Conservation (phyloP, 2,888 invertebrate species). For the Dicroscelio sp. region DNA sequence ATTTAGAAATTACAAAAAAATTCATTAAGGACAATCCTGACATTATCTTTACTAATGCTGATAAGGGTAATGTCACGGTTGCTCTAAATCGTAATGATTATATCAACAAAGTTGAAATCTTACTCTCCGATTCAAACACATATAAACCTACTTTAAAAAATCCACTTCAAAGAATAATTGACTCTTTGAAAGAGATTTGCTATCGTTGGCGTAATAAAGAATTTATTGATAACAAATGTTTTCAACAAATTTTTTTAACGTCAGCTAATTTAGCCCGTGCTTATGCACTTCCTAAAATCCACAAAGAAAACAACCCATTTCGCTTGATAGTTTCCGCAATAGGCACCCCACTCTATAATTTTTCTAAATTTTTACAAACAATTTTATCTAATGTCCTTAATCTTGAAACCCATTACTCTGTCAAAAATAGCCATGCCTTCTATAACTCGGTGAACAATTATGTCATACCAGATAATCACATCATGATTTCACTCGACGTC, state of each 20-base stretch:
- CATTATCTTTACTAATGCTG: neutral
- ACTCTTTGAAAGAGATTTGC: neutral
- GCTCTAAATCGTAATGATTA: neutral
- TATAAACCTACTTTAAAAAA: neutral
- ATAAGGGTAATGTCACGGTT: constrained; percentile 7
- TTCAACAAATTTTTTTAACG: neutral
- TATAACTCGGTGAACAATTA: neutral
- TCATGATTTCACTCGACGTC: neutral
- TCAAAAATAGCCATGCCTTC: neutral
- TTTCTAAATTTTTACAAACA: neutral
- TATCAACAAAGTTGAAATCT: neutral
- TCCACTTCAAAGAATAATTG: neutral
- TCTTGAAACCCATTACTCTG: neutral
- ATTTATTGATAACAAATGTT: neutral
- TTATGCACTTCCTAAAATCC: no score
- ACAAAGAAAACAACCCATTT: neutral
- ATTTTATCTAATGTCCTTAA: neutral
- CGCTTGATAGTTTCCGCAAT: neutral
- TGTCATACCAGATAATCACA: neutral
- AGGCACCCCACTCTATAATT: no score
- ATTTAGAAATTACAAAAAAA: neutral
- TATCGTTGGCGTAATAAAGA: neutral
- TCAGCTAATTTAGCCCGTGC: neutral
- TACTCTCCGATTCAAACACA: neutral
- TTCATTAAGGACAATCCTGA: neutral